Evolutionary conservation across 1,140 invertebrate genomes (phyloP).

Genomic region (Acromyrmex echinatior): DNA sequence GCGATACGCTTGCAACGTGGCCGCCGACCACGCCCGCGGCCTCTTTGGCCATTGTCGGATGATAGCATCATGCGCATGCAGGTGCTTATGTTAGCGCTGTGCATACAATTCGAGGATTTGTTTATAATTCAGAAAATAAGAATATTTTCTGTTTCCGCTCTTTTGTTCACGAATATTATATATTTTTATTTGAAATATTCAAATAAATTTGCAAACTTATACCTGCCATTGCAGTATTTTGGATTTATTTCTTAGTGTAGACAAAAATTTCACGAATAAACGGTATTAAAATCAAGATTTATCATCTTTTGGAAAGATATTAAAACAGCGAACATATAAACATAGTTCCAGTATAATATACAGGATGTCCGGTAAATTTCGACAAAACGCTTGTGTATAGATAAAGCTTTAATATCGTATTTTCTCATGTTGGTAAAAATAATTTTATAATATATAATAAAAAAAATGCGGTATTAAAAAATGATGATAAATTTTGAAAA

Average conservation of each 20-base stretch:
- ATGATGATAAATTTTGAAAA: too few relatives aligned
- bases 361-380: too few relatives aligned
- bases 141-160: background rate
- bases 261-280: background rate
- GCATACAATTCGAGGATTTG: background rate
- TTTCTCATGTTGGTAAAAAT: too few relatives aligned
- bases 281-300: background rate
- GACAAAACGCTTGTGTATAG: too few relatives aligned
- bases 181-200: background rate
- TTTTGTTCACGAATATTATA: background rate
- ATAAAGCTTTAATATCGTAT: too few relatives aligned
- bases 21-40: constrained; percentile 53
- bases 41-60: constrained; percentile 20
- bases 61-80: constrained; percentile 47
- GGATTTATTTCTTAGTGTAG: background rate
- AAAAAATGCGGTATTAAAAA: too few relatives aligned
- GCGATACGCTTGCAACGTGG: constrained; percentile 42
- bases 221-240: background rate
- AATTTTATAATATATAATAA: too few relatives aligned
- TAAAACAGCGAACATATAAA: background rate
- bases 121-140: constrained; percentile 3
- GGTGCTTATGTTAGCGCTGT: background rate
- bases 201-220: background rate
- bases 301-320: background rate
- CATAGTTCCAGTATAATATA: too few relatives aligned